Conservation (phyloP, 2,888 invertebrate species). For the Palloptera scutellata region DNA sequence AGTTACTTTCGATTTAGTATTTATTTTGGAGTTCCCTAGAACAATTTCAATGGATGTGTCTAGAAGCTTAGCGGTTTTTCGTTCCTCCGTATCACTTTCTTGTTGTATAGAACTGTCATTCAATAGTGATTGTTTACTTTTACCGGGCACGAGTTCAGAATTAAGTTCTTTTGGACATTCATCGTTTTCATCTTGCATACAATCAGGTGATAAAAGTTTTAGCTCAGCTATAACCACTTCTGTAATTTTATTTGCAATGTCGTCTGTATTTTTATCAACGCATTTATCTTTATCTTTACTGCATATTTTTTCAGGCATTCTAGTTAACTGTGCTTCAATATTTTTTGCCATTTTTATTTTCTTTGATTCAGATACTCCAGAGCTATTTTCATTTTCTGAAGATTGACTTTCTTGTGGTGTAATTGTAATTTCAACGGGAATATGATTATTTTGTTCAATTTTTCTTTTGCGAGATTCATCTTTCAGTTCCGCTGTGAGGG, state of each 20-base stretch:
- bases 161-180: slow-evolving; percentile 15
- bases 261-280: not conserved
- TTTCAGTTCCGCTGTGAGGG: not conserved
- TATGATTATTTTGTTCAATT: not conserved
- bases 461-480: not conserved
- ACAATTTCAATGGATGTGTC: slow-evolving; percentile 18
- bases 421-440: too few species aligned
- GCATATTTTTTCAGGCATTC: too few species aligned
- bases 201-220: slow-evolving; percentile 20
- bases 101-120: slow-evolving; percentile 4
- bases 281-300: not conserved
- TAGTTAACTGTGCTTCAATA: not conserved
- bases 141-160: not conserved
- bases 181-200: not conserved
- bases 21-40: slow-evolving; percentile 6
- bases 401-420: not conserved
- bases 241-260: slow-evolving; percentile 15
- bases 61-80: slow-evolving; percentile 20
- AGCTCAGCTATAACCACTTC: slow-evolving; percentile 25
- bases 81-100: slow-evolving; percentile 14
- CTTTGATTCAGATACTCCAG: not conserved
- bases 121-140: too few species aligned
- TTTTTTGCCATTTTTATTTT: not conserved
- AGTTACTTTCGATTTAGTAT: too few species aligned
- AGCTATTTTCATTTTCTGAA: not conserved